A percentile compares a stretch with the other conserved stretches of the same genome.
Conservation (phyloP, 2,888 invertebrate genomes). For the Drosophila colorata region DNA sequence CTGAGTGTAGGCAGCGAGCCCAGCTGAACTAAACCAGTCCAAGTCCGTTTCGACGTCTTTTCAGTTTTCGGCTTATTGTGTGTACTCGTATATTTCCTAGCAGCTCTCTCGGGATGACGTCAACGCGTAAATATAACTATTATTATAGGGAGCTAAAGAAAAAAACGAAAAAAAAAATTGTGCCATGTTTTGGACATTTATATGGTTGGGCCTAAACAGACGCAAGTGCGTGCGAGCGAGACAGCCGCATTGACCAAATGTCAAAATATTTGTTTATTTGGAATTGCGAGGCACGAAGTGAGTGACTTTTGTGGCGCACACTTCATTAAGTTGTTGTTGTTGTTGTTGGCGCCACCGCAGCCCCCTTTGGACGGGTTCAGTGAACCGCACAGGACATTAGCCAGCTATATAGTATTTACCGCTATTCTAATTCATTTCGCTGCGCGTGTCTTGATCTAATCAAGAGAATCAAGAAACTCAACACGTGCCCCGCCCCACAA, state of each 20-base stretch:
- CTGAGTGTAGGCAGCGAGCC: slow-evolving; percentile 26
- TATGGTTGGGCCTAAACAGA: not conserved
- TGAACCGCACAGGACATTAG: slow-evolving; percentile 37
- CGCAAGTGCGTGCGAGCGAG: slow-evolving; percentile 19
- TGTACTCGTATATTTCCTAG: slow-evolving; percentile 53
- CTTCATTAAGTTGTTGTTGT: slow-evolving; percentile 20
- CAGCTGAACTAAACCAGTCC: slow-evolving; percentile 59
- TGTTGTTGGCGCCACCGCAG: not conserved
- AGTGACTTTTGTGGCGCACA: slow-evolving; percentile 31
- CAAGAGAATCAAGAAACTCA: slow-evolving; percentile 9
- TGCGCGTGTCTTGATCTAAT: slow-evolving; percentile 21
- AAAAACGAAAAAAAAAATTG: slow-evolving; percentile 33
- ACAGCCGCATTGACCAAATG: slow-evolving; percentile 14
- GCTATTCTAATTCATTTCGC: slow-evolving; percentile 13
- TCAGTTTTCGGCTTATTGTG: slow-evolving; percentile 30
- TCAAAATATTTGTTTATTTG: slow-evolving; percentile 22
- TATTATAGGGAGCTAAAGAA: slow-evolving; percentile 37
- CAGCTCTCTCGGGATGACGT: slow-evolving; percentile 54
- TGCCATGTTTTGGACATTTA: slow-evolving; percentile 59
- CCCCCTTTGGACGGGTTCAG: slow-evolving; percentile 7
- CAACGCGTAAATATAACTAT: slow-evolving; percentile 74
- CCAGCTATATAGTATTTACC: slow-evolving; percentile 9
- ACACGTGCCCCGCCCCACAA: slow-evolving; percentile 16
- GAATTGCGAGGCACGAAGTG: slow-evolving; percentile 9
- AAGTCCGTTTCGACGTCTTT: slow-evolving; percentile 49